phyloP scores from a whole-genome alignment of 2,797 vertebrate species.

The Channa striata region DNA sequence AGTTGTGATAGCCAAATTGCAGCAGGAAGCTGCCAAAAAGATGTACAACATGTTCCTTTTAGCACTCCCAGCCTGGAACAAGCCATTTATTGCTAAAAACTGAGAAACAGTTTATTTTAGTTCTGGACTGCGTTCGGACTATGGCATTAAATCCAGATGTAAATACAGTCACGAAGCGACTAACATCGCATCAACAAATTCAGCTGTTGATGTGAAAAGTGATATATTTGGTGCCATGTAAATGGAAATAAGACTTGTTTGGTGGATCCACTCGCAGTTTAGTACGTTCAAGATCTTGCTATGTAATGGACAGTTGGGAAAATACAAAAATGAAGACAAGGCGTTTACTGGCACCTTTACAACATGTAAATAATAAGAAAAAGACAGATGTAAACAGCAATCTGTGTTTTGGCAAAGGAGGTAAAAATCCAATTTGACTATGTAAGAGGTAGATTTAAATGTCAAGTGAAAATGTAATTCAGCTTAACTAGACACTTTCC shows the following conservation, averaged over 20 bases:
- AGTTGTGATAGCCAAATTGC: conserved; percentile 17
- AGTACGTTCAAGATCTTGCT: conserved; percentile 16
- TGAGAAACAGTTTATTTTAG: conserved; percentile 32
- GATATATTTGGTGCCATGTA: conserved; percentile 21
- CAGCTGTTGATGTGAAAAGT: conserved; percentile 10
- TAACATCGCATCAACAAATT: conserved; percentile 13
- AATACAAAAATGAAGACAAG: conserved; percentile 25
- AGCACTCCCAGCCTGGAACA: conserved; percentile 10
- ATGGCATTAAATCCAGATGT: conserved; percentile 29
- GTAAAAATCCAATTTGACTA: conserved; percentile 29
- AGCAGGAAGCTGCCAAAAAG: conserved; percentile 28
- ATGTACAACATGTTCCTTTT: conserved; percentile 21
- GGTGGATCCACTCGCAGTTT: conserved; percentile 33
- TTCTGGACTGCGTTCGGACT: conserved; percentile 32
- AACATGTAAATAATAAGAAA: conserved; percentile 42
- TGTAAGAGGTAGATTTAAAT: conserved; percentile 34
- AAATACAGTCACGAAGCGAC: conserved; percentile 27
- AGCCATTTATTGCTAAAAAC: conserved; percentile 19
- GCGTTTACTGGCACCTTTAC: conserved; percentile 46
- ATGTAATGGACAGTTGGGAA: conserved; percentile 28
- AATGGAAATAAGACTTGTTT: conserved; percentile 34
- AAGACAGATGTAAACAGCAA: conserved; percentile 32
- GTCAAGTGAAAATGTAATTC: conserved; percentile 48
- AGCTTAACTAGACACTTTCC: conserved; percentile 43
- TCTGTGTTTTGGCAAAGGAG: conserved; percentile 37